Conservation (phyloP, 2,113 vertebrate genomes). For the Pongo abelii region DNA sequence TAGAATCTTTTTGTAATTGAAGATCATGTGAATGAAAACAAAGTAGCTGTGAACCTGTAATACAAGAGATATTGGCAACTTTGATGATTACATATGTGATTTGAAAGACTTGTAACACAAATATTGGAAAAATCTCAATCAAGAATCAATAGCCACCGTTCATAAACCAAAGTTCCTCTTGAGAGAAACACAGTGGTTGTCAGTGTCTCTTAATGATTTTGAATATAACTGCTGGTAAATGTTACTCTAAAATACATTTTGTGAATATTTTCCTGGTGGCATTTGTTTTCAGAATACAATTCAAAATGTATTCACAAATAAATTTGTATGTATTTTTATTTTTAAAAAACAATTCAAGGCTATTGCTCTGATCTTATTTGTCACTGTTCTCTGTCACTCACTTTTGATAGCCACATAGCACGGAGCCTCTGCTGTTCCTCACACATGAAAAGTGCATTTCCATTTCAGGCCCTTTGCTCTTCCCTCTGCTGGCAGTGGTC, state of each 20-base stretch:
- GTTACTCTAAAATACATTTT: neutral
- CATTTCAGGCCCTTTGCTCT: neutral
- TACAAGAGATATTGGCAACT: constrained; percentile 90
- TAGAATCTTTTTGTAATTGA: constrained; percentile 36
- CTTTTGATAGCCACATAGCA: neutral
- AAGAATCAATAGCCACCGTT: neutral
- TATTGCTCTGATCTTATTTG: neutral
- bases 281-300: neutral
- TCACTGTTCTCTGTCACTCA: neutral
- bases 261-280: neutral
- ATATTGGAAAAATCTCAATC: neutral
- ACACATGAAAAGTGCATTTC: neutral
- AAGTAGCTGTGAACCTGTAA: neutral
- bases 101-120: constrained; percentile 88
- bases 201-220: neutral
- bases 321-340: neutral
- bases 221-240: neutral
- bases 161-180: constrained; percentile 20
- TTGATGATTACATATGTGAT: constrained; percentile 94
- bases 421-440: neutral
- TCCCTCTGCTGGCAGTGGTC: no score
- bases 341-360: neutral
- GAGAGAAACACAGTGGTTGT: neutral
- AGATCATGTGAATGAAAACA: neutral
- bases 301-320: neutral